A percentile compares a stretch with the other conserved stretches of the same genome.
Evolutionary conservation across 2,113 vertebrate species (phyloP).

Genomic region (Lanius collurio): DNA sequence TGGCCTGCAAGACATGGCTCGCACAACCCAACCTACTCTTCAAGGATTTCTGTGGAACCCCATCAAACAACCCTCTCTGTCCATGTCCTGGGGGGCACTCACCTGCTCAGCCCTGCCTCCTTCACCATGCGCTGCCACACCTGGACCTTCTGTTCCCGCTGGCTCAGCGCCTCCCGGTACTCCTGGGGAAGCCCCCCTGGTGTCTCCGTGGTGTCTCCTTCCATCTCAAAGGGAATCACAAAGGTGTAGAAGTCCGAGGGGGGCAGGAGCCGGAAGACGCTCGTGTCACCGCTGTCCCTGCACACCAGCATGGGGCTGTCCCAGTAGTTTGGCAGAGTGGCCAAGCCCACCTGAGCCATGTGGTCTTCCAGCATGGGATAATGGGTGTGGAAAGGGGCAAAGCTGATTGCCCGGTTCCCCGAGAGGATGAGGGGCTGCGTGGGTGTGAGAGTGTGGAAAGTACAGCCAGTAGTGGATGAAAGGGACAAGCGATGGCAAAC

Average conservation of each 20-base stretch:
- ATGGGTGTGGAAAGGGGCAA: constrained; percentile 92
- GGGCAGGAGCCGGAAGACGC: constrained; percentile 80
- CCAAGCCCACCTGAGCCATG: constrained; percentile 92
- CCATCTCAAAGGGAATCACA: constrained; percentile 91
- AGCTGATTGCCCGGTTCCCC: constrained; percentile 83
- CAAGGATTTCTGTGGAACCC: background rate
- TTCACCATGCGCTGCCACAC: constrained; percentile 89
- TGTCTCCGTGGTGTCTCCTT: constrained; percentile 92
- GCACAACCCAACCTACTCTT: background rate
- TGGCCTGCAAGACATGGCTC: background rate
- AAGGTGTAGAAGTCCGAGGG: constrained; percentile 83
- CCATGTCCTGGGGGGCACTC: background rate
- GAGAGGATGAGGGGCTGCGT: constrained; percentile 87
- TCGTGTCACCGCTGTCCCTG: constrained; percentile 66
- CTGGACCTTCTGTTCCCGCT: constrained; percentile 83
- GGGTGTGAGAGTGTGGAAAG: constrained; percentile 84
- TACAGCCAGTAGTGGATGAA: constrained; percentile 79
- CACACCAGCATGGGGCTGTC: constrained; percentile 85
- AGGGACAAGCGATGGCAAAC: constrained; percentile 82
- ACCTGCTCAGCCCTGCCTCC: constrained; percentile 88
- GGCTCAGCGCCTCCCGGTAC: constrained; percentile 81
- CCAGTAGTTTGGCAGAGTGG: constrained; percentile 92
- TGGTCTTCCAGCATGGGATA: constrained; percentile 96
- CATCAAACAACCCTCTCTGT: background rate
- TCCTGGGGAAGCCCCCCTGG: constrained; percentile 84